phyloP scores from a whole-genome alignment of 2,888 invertebrate genomes.

The Amorpha juglandis region DNA sequence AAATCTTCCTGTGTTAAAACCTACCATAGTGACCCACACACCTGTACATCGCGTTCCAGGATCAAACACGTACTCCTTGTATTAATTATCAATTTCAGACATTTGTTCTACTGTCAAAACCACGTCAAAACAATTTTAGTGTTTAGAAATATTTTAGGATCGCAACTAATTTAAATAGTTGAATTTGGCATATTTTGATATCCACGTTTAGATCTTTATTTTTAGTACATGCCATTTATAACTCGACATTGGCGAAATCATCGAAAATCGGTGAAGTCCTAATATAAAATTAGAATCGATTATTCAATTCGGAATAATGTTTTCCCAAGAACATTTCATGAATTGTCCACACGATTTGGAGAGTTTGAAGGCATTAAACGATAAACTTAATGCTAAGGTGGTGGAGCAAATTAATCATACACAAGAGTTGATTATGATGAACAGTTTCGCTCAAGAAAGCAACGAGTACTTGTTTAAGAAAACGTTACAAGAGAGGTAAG shows the following conservation, averaged over 20 bases:
- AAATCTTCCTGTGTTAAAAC: no score
- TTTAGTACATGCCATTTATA: no score
- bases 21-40: no score
- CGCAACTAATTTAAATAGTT: no score
- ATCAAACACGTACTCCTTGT: background rate
- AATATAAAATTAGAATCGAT: no score
- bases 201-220: no score
- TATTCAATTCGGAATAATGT: slow-evolving; percentile 46
- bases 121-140: slow-evolving; percentile 11
- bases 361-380: slow-evolving; percentile 51
- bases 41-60: no score
- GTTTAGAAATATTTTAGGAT: slow-evolving; percentile 2
- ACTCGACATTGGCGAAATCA: no score
- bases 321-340: slow-evolving; percentile 51
- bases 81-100: background rate
- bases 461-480: slow-evolving; percentile 67
- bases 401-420: slow-evolving; percentile 65
- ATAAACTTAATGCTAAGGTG: slow-evolving; percentile 61
- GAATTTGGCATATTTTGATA: no score
- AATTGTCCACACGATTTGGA: slow-evolving; percentile 52
- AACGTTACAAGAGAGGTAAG: slow-evolving; percentile 62
- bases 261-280: no score
- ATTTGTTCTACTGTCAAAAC: slow-evolving; percentile 9
- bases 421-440: slow-evolving; percentile 70
- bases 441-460: slow-evolving; percentile 64